phyloP scores from a whole-genome alignment of 2,113 vertebrate species.

The Macroglossus sobrinus region DNA sequence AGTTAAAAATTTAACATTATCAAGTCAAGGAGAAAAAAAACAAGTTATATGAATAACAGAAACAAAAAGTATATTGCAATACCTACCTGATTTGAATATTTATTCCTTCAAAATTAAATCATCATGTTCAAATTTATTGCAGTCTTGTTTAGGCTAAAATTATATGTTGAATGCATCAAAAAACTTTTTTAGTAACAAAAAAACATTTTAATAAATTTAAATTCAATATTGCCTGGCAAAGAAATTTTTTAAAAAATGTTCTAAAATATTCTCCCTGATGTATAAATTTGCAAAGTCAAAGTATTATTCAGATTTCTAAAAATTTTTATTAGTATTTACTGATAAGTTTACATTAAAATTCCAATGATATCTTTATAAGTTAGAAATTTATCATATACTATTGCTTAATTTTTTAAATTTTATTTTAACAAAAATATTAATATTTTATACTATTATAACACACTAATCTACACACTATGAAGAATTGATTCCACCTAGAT shows the following conservation, averaged over 20 bases:
- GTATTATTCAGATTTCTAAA: not conserved
- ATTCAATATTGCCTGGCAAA: not conserved
- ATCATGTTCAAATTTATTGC: not conserved
- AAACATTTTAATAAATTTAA: not conserved
- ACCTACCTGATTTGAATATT: not conserved
- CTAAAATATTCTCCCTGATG: not conserved
- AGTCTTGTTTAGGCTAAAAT: not conserved
- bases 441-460: not conserved
- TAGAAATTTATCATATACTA: not conserved
- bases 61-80: not conserved
- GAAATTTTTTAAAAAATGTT: not conserved
- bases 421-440: not conserved
- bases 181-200: not conserved
- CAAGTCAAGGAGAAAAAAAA: not conserved
- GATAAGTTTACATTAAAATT: not conserved
- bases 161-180: not conserved
- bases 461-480: not conserved
- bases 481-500: not conserved
- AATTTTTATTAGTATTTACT: not conserved
- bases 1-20: not conserved
- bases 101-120: not conserved
- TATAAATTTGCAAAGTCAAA: not conserved
- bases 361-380: not conserved
- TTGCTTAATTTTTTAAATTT: not conserved
- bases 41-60: not conserved